Percentiles rank a stretch among this genome's conserved stretches.
These are phyloP conservation scores for Gallinago paraguaiae DNA, from an alignment of 2,113 vertebrate species.

Conservation along the genomic window DNA sequence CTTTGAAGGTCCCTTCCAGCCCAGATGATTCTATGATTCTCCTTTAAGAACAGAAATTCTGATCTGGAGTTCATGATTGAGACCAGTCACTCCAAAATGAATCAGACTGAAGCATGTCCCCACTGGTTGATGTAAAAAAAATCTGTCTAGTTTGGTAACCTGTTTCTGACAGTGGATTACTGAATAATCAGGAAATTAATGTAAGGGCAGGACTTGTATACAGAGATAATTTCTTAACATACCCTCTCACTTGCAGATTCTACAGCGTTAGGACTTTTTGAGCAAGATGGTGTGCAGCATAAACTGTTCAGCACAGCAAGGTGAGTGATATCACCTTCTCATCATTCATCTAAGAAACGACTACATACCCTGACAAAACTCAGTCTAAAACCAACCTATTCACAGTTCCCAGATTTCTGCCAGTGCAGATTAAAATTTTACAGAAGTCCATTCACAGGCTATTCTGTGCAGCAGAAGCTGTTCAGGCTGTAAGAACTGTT, in stretches of 20 bases:
- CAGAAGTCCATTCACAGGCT: background rate
- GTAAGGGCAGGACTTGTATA: background rate
- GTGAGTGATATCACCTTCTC: background rate
- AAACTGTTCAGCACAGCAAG: background rate
- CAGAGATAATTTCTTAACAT: background rate
- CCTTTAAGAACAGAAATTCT: background rate
- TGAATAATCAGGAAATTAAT: background rate
- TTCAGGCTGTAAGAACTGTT: background rate
- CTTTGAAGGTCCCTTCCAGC: too few species aligned
- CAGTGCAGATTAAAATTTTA: background rate
- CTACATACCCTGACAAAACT: background rate
- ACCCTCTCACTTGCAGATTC: background rate
- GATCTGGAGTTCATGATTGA: background rate
- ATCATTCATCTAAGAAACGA: background rate
- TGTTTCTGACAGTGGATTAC: background rate
- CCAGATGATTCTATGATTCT: background rate
- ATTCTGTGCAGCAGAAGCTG: background rate
- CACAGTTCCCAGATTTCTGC: background rate
- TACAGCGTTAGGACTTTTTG: background rate
- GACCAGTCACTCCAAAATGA: background rate
- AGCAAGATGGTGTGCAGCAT: background rate
- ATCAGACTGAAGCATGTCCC: background rate
- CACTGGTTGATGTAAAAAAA: background rate
- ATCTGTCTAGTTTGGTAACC: background rate
- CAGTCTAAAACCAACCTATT: background rate